These are phyloP conservation scores for Sebastes matsubarae DNA, from an alignment of 2,797 vertebrate genomes.

Conservation along the genomic window DNA sequence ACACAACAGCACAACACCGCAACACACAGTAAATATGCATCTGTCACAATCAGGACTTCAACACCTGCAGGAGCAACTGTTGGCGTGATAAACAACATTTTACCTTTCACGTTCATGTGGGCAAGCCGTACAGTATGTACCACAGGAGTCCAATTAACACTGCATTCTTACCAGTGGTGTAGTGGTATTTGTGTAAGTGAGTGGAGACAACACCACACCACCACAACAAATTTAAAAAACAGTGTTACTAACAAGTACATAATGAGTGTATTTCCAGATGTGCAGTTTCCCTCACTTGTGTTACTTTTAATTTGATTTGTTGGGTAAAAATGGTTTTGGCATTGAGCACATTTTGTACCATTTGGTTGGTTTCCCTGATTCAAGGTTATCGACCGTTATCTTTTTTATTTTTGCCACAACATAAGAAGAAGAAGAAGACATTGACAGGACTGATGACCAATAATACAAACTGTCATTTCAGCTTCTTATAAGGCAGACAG, in stretches of 20 bases:
- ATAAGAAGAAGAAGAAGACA: background rate
- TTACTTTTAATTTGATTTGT: background rate
- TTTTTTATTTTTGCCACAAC: background rate
- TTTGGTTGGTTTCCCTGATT: background rate
- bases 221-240: background rate
- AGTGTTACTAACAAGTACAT: background rate
- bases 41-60: background rate
- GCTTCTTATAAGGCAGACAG: background rate
- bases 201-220: background rate
- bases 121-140: background rate
- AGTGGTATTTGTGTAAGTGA: background rate
- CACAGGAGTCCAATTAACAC: conserved; percentile 36
- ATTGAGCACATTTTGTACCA: background rate
- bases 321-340: background rate
- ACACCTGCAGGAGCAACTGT: conserved; percentile 15
- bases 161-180: background rate
- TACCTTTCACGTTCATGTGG: conserved; percentile 6
- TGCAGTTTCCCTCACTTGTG: background rate
- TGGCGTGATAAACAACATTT: conserved; percentile 26
- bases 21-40: background rate
- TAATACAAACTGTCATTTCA: background rate
- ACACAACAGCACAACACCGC: background rate
- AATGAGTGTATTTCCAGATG: background rate
- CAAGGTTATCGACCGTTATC: background rate
- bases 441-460: background rate